Conservation (phyloP, 2,797 vertebrate genomes). For the Nyctibius grandis region DNA sequence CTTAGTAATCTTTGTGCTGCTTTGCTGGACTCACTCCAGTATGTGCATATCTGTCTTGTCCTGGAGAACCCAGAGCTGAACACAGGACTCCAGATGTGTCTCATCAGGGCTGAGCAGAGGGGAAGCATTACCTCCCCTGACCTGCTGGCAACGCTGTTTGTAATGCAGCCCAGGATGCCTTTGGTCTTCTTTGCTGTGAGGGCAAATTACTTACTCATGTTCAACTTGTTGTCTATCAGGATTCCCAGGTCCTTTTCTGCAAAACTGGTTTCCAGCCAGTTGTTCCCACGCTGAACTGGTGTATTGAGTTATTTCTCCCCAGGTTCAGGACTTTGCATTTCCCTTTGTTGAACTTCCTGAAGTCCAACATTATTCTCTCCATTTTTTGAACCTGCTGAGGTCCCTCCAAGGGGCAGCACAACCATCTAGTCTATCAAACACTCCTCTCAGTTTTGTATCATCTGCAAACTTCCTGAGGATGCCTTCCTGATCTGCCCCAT, state of each 20-base stretch:
- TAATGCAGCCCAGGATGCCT: background rate
- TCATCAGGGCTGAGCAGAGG: background rate
- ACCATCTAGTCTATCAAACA: background rate
- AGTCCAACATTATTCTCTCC: background rate
- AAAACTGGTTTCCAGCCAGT: background rate
- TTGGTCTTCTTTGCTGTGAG: background rate
- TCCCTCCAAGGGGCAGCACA: background rate
- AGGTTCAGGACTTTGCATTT: background rate
- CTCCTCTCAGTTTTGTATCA: background rate
- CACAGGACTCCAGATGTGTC: background rate
- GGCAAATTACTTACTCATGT: background rate
- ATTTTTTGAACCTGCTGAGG: background rate
- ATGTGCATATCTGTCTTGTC: background rate
- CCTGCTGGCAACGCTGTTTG: background rate
- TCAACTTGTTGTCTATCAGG: background rate
- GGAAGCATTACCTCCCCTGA: background rate
- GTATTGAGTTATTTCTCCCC: background rate
- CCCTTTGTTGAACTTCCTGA: background rate
- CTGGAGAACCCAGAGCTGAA: background rate
- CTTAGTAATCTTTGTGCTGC: background rate
- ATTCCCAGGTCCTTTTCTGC: background rate
- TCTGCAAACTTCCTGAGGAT: background rate
- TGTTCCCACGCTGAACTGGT: background rate
- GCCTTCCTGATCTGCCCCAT: background rate
- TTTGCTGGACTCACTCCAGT: background rate